Percentiles rank a stretch among this genome's conserved stretches.
These are phyloP conservation scores for Fopius arisanus DNA, from an alignment of 1,140 invertebrate genomes.

Conservation along the genomic window DNA sequence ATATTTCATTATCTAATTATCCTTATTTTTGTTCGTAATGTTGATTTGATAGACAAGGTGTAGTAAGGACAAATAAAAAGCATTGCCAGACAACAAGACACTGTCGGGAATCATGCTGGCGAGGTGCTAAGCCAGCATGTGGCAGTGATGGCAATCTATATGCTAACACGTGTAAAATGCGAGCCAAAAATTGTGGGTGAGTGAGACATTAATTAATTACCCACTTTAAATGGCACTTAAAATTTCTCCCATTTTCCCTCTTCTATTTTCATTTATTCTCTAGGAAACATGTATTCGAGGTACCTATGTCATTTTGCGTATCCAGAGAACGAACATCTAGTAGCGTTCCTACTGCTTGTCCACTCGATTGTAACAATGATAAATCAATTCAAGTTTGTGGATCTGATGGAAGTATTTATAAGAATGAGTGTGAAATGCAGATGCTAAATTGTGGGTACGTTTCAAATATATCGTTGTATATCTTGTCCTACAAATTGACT, in stretches of 20 bases:
- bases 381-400: conserved; percentile 78
- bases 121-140: conserved; percentile 88
- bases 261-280: conserved; percentile 24
- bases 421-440: conserved; percentile 88
- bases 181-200: conserved; percentile 90
- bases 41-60: conserved; percentile 71
- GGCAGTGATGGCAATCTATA: conserved; percentile 91
- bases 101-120: conserved; percentile 89
- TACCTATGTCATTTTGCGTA: conserved; percentile 87
- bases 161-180: conserved; percentile 91
- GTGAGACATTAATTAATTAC: conserved; percentile 27
- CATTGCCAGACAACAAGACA: conserved; percentile 91
- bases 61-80: conserved; percentile 85
- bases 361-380: conserved; percentile 73
- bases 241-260: neutral
- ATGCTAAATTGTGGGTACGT: conserved; percentile 89
- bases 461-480: neutral
- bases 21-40: neutral
- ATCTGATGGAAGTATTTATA: conserved; percentile 87
- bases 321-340: conserved; percentile 77
- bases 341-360: conserved; percentile 69
- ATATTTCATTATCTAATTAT: neutral
- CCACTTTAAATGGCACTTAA: neutral
- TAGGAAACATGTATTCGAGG: conserved; percentile 89
- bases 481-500: no score